Conservation (phyloP, 2,888 invertebrate species). For the Acrobasis consociella region DNA sequence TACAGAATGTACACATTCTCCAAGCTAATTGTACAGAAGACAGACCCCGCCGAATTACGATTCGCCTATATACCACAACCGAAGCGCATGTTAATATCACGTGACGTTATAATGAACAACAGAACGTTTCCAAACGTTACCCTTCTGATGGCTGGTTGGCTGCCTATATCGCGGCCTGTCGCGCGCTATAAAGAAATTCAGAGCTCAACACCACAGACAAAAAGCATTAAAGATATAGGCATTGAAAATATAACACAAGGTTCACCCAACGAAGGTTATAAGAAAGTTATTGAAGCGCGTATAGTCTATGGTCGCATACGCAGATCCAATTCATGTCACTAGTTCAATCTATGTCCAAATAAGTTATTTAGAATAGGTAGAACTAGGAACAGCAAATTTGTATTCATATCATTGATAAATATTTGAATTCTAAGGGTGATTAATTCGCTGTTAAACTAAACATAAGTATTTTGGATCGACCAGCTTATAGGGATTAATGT, state of each 20-base stretch:
- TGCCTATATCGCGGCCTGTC: conserved; percentile 69
- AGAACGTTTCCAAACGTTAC: conserved; percentile 69
- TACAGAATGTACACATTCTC: conserved; percentile 37
- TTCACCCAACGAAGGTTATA: conserved; percentile 29
- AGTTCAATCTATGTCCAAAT: conserved; percentile 10
- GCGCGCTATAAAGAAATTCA: conserved; percentile 77
- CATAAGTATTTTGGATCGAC: conserved; percentile 9
- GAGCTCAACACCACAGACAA: conserved; percentile 70
- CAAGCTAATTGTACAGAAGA: conserved; percentile 12
- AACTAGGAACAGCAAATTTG: background rate
- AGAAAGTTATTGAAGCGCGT: conserved; percentile 29
- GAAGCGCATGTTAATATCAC: conserved; percentile 70
- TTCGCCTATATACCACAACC: conserved; percentile 72
- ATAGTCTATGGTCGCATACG: conserved; percentile 12
- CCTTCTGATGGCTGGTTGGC: conserved; percentile 77
- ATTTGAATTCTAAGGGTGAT: background rate
- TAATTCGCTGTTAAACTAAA: background rate
- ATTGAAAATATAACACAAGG: conserved; percentile 13
- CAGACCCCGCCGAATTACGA: conserved; percentile 61
- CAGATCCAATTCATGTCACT: conserved; percentile 6
- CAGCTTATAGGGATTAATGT: conserved; percentile 21
- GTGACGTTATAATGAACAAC: conserved; percentile 60
- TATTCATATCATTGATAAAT: background rate
- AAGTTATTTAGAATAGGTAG: conserved; percentile 10
- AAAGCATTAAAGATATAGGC: conserved; percentile 41